phyloP scores from a whole-genome alignment of 2,888 invertebrate species.

The Allolobophora icterica region DNA sequence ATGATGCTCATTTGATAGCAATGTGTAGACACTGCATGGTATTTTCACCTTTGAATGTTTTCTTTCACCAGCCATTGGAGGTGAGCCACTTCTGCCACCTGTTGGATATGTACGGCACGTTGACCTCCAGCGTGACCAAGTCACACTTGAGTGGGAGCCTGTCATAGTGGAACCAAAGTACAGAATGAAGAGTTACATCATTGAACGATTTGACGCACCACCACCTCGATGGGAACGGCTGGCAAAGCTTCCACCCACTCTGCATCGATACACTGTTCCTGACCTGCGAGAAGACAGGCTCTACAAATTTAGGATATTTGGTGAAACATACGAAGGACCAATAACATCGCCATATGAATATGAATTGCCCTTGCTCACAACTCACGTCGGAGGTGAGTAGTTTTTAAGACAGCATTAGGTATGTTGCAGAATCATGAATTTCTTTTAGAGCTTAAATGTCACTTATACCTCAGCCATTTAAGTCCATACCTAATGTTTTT shows the following conservation, averaged over 20 bases:
- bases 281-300: slow-evolving; percentile 69
- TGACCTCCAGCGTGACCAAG: slow-evolving; percentile 56
- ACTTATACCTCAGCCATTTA: not conserved
- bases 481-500: not conserved
- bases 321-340: slow-evolving; percentile 70
- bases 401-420: not conserved
- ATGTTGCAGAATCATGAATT: not conserved
- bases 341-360: slow-evolving; percentile 45
- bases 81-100: slow-evolving; percentile 38
- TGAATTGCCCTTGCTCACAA: slow-evolving; percentile 42
- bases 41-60: not conserved
- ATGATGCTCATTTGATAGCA: no score
- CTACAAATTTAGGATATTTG: slow-evolving; percentile 60
- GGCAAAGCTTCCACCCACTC: slow-evolving; percentile 45
- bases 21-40: not conserved
- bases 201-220: slow-evolving; percentile 58
- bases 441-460: not conserved
- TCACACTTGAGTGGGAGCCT: slow-evolving; percentile 74
- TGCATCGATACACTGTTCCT: slow-evolving; percentile 50
- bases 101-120: slow-evolving; percentile 55
- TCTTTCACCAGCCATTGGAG: not conserved
- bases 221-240: slow-evolving; percentile 43
- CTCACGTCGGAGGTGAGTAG: slow-evolving; percentile 37
- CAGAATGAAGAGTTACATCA: slow-evolving; percentile 57
- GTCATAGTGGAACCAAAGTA: slow-evolving; percentile 64